Evolutionary conservation across 2,113 vertebrate genomes (phyloP), one percentile per base, ranked within the genome.

Genomic region (Dipodomys stephensi): DNA sequence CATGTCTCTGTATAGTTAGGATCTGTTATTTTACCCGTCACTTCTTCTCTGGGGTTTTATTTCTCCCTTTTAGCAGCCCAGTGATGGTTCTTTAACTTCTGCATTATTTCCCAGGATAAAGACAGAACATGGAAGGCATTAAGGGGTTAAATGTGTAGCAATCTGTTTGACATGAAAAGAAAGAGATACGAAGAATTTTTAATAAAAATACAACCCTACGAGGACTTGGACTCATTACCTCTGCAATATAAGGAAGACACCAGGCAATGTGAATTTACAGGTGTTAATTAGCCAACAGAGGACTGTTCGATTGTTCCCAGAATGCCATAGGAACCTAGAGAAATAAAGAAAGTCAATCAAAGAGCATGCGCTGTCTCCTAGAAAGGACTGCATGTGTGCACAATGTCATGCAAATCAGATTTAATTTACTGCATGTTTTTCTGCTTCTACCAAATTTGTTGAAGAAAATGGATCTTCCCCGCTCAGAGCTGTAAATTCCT

Each of bases 181-280:
- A 35, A 91, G 89, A 91, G 81, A 94, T 87, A 86, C 0, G 0
- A 87, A 93, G 91, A 97, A 91, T 93, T 94, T 92, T 84, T 92
- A 93, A 97, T 97, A 97, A 96, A 97, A 97, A 96, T 86, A 92
- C 93, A 96, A 88, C 89, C 90, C 96, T 91, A 91, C 87, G n/a
- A 96, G 96, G 96, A 95, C 83, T 72, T 85, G 88, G 96, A 92
- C 95, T 97, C 96, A 95, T 97, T 96, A 94, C 94, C 65, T 96
- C 89, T 60, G 74, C 74, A 80, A 68, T 93, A 74, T 74, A 69
- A 92, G 89, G 93, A 92, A 95, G 96, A 94, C 92, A 87, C 92
- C 44, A 87, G 91, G 94, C 91, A 30, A 72, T 44, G 89, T 89
- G 92, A 83, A 93, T 94, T 94, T 96, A 93, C 96, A 96, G 96